Evolutionary conservation across 2,797 vertebrate genomes (phyloP).

Genomic region (Semaprochilodus insignis): DNA sequence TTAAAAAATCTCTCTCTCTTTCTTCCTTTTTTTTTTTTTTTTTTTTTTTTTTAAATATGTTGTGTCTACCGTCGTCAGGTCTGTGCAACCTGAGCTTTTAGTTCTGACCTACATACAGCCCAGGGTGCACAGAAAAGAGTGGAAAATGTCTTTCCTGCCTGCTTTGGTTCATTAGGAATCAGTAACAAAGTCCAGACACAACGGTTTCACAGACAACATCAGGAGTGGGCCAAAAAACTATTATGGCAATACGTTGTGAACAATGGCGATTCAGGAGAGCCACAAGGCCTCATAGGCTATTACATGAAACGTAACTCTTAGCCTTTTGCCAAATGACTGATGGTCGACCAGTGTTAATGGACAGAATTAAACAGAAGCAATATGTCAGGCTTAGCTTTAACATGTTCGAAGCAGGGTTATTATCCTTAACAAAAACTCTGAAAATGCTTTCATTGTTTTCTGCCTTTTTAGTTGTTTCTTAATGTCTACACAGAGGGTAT

Average conservation of each 20-base stretch:
- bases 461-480: too few relatives aligned
- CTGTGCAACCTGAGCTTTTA: constrained; percentile 78
- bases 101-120: constrained; percentile 84
- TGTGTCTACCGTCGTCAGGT: constrained; percentile 79
- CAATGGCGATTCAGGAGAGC: background rate
- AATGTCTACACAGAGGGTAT: too few relatives aligned
- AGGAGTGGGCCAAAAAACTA: background rate
- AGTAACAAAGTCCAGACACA: background rate
- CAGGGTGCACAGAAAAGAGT: constrained; percentile 76
- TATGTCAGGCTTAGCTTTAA: too few relatives aligned
- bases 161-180: constrained; percentile 72
- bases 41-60: constrained; percentile 30
- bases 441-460: too few relatives aligned
- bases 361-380: too few relatives aligned
- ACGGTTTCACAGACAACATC: background rate
- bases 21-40: constrained; percentile 44
- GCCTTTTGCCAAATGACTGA: too few relatives aligned
- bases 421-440: too few relatives aligned
- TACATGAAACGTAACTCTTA: too few relatives aligned
- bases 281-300: too few relatives aligned
- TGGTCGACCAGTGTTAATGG: too few relatives aligned
- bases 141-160: constrained; percentile 72
- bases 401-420: too few relatives aligned
- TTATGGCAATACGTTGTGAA: background rate
- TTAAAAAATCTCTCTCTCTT: constrained; percentile 77